phyloP scores from a whole-genome alignment of 2,113 vertebrate genomes.

The Coturnix japonica region DNA sequence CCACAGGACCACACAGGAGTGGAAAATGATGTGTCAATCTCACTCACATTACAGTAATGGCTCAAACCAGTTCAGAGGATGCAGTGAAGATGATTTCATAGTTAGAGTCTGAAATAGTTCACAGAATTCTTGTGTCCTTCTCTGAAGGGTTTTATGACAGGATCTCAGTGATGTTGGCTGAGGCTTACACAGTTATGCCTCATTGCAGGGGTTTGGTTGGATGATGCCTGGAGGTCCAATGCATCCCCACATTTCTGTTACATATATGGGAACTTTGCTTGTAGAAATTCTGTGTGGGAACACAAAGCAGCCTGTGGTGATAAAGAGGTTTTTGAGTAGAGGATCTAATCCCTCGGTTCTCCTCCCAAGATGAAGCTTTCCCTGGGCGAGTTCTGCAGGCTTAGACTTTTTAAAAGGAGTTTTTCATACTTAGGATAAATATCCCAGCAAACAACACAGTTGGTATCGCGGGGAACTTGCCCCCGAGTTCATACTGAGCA shows the following conservation, averaged over 20 bases:
- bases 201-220: background rate
- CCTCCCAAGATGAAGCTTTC: background rate
- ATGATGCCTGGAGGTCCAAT: background rate
- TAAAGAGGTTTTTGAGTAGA: background rate
- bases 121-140: background rate
- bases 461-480: background rate
- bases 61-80: background rate
- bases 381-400: background rate
- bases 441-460: background rate
- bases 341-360: background rate
- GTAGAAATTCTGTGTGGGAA: background rate
- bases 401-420: background rate
- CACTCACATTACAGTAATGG: background rate
- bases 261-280: background rate
- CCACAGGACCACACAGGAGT: background rate
- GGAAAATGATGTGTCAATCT: background rate
- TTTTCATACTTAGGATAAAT: background rate
- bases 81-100: background rate
- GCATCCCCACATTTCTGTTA: background rate
- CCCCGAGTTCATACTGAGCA: background rate
- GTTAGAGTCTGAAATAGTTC: background rate
- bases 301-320: background rate
- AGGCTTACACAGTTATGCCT: background rate
- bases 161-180: background rate
- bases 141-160: background rate